Evolutionary conservation across 1,140 invertebrate genomes (phyloP), one percentile per base, ranked within the genome.

Genomic region (Dendrolimus punctatus): DNA sequence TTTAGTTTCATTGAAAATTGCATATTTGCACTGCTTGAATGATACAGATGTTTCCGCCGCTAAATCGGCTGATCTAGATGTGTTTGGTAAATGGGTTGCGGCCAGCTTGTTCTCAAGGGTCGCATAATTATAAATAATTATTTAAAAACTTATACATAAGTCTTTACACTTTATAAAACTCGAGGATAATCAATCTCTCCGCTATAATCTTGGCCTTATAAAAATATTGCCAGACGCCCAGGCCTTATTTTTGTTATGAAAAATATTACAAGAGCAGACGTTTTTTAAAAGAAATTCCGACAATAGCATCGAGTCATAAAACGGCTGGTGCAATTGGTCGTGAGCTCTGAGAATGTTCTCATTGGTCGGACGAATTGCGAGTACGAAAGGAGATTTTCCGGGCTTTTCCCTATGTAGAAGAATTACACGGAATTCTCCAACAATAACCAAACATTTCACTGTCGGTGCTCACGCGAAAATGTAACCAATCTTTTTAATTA

Each of bases 401-500:
- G 10, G 37, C 8, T 45, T 45, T 45, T 45, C 23, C 23, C 23
- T 23, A 23, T 23, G 23, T 23, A 23, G 23, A 23, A 43, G 55
- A 51, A 51, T 51, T 51, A 51, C 55, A 58, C 49, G 46, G 51
- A 55, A 51, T 55, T 47, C 42, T 58, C 41, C 49, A 42, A 59
- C 53, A 60, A 55, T 52, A 55, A 51, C 49, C 48, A 43, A 54
- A 54, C 48, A 59, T 59, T 47, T 49, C 40, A 5, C 49, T 46
- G 57, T 53, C 49, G 55, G 40, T 37, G 42, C 47, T 58, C 46
- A 52, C 9, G 50, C 46, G 40, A 49, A 53, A 53, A 58, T 53
- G 47, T 58, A 49, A 52, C 51, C 46, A 58, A 53, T 58, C 51
- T 58, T 52, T 58, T 58, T 58, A 58, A 58, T 58, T 58, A 52